phyloP scores from a whole-genome alignment of 2,113 vertebrate species.

The Ornithorhynchus anatinus region DNA sequence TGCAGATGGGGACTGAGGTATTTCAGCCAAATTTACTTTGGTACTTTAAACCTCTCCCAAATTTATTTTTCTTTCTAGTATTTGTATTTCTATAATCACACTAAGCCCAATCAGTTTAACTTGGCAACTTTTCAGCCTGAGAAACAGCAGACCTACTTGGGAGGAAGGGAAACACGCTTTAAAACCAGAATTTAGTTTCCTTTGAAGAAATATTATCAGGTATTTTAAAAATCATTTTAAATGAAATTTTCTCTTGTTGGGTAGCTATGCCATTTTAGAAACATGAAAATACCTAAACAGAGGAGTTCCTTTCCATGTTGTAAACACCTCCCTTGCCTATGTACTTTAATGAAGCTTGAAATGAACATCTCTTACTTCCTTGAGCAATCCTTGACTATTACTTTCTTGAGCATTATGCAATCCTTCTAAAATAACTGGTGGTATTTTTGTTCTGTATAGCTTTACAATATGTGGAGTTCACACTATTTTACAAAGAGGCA shows the following conservation, averaged over 20 bases:
- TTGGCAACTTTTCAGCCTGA: conserved; percentile 19
- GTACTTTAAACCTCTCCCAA: background rate
- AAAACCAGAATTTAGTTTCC: conserved; percentile 26
- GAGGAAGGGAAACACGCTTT: conserved; percentile 30
- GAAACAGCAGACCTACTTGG: conserved; percentile 2
- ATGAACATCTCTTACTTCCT: background rate
- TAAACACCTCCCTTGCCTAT: background rate
- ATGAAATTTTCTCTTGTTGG: conserved; percentile 14
- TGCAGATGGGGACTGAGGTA: background rate
- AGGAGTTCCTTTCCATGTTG: conserved; percentile 9
- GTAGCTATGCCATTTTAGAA: background rate
- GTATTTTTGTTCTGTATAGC: background rate
- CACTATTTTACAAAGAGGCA: background rate
- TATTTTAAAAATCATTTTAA: background rate
- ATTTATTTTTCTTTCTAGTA: background rate
- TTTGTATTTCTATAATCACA: conserved; percentile 29
- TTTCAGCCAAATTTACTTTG: conserved; percentile 19
- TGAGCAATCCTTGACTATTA: background rate
- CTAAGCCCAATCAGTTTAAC: conserved; percentile 10
- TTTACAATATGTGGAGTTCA: background rate
- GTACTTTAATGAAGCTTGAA: background rate
- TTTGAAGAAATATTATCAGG: conserved; percentile 37
- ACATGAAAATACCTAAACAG: background rate
- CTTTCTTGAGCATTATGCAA: background rate
- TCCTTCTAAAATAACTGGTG: background rate